Conservation (phyloP, 2,888 invertebrate species). For the Pachliopta kotzebuea region DNA sequence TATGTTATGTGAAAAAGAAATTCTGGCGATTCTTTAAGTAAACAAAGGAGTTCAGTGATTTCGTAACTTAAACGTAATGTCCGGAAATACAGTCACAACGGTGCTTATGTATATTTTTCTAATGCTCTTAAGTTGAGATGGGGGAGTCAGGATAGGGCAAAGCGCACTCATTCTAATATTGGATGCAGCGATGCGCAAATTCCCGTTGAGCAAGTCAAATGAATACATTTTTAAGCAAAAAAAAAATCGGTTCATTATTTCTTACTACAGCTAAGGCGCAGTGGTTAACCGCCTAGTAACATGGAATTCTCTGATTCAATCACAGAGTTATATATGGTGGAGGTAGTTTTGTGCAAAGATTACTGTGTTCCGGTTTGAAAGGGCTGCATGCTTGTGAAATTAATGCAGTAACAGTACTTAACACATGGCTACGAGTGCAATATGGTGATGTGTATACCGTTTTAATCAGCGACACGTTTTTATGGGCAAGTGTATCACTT, state of each 20-base stretch:
- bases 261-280: not conserved
- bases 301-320: no score
- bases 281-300: no score
- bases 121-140: constrained; percentile 5
- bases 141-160: not conserved
- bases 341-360: no score
- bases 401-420: no score
- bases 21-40: not conserved
- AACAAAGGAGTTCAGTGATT: not conserved
- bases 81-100: not conserved
- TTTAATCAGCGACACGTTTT: no score
- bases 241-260: not conserved
- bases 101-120: constrained; percentile 4
- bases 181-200: constrained; percentile 7
- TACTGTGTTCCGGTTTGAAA: no score
- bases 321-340: no score
- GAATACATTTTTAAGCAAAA: constrained; percentile 2
- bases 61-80: not conserved
- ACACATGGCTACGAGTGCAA: no score
- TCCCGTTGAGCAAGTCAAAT: constrained; percentile 8
- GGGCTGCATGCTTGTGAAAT: no score
- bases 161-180: constrained; percentile 25
- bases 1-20: no score
- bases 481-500: no score
- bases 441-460: no score